Evolutionary conservation across 2,797 vertebrate species (phyloP).

Genomic region (Pseudochirops corinnae): DNA sequence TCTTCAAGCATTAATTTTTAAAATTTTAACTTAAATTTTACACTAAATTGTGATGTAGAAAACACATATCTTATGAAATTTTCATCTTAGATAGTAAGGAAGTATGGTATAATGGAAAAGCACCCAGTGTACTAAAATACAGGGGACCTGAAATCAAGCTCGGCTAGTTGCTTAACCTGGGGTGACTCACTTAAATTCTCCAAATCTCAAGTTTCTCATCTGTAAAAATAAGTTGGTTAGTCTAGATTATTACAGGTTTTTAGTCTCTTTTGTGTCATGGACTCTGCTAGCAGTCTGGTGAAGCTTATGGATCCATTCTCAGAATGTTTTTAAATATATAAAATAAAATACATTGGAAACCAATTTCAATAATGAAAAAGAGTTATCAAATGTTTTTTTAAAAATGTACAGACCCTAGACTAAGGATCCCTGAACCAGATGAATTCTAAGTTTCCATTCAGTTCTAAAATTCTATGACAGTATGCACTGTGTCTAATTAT

Average conservation of each 20-base stretch:
- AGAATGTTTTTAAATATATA: not conserved
- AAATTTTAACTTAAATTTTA: conserved; percentile 44
- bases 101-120: not conserved
- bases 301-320: not conserved
- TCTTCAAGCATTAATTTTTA: conserved; percentile 31
- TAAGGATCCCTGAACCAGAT: not conserved
- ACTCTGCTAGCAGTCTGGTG: not conserved
- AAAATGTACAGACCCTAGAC: not conserved
- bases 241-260: not conserved
- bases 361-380: not conserved
- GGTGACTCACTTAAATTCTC: not conserved
- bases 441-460: not conserved
- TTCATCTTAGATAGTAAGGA: conserved; percentile 19
- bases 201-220: not conserved
- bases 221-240: not conserved
- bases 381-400: not conserved
- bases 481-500: not conserved
- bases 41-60: conserved; percentile 35
- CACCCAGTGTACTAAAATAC: not conserved
- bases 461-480: not conserved
- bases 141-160: not conserved
- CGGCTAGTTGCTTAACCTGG: not conserved
- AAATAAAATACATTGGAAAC: not conserved
- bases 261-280: not conserved
- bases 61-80: conserved; percentile 56